phyloP scores from a whole-genome alignment of 1,140 invertebrate genomes.

The Solenopsis fugax region DNA sequence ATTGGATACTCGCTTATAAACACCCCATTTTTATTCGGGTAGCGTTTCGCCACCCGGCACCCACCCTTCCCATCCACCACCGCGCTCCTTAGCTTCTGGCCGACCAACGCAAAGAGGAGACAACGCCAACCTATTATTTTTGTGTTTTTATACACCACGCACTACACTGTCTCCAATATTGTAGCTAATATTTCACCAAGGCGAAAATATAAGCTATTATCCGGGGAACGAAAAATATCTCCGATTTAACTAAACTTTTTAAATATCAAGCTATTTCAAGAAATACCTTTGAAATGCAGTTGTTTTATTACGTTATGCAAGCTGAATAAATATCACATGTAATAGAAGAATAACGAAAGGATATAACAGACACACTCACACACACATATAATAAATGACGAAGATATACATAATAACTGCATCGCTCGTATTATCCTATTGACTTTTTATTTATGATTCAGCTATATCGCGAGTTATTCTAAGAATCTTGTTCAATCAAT shows the following conservation, averaged over 20 bases:
- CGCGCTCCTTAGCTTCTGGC: conserved; percentile 70
- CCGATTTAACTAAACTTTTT: conserved; percentile 6
- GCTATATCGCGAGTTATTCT: not conserved
- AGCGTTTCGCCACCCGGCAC: conserved; percentile 79
- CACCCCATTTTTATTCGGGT: conserved; percentile 87
- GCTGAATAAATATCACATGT: not conserved
- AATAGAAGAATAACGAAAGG: not conserved
- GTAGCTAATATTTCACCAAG: conserved; percentile 16
- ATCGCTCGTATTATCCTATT: not conserved
- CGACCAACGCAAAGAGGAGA: conserved; percentile 58
- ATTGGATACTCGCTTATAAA: conserved; percentile 87
- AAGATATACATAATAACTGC: not conserved
- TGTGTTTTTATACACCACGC: conserved; percentile 77
- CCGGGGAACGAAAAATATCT: not conserved
- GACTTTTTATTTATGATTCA: not conserved
- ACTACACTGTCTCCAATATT: conserved; percentile 50
- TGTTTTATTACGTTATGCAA: not conserved
- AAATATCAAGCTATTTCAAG: not conserved
- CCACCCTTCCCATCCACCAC: conserved; percentile 55
- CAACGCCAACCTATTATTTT: conserved; percentile 81
- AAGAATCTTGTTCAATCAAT: conserved; percentile 14
- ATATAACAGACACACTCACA: not conserved
- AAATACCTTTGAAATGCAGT: conserved; percentile 11
- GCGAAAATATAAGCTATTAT: not conserved
- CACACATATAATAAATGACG: not conserved